Evolutionary conservation across 2,888 invertebrate species (phyloP).

Genomic region (Drosophila merina): DNA sequence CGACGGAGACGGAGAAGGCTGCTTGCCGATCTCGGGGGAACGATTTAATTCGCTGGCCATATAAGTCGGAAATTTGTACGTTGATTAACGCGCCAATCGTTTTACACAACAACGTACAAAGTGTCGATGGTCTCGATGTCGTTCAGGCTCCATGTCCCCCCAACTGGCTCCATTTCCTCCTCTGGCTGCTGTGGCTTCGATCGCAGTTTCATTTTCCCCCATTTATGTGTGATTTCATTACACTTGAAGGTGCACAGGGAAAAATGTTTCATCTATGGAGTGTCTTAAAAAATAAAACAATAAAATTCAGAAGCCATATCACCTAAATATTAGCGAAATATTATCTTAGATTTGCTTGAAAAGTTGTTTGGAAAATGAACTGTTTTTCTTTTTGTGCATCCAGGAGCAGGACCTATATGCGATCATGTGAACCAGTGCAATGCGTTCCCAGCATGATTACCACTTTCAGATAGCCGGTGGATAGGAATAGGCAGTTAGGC

Average conservation of each 20-base stretch:
- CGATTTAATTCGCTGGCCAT: slow-evolving; percentile 82
- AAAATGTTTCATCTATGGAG: not conserved
- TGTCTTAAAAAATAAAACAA: not conserved
- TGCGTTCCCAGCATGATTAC: slow-evolving; percentile 78
- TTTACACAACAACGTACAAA: slow-evolving; percentile 74
- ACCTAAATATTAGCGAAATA: not conserved
- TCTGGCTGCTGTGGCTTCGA: slow-evolving; percentile 6
- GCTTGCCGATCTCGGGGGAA: slow-evolving; percentile 79
- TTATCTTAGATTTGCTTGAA: not conserved
- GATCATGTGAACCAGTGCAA: slow-evolving; percentile 55
- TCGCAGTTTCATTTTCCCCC: slow-evolving; percentile 29
- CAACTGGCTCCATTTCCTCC: not conserved
- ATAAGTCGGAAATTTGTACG: slow-evolving; percentile 81
- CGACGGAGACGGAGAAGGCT: slow-evolving; percentile 1
- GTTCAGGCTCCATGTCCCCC: not conserved
- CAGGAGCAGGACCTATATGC: slow-evolving; percentile 55
- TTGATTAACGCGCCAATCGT: slow-evolving; percentile 81
- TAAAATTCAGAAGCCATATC: not conserved
- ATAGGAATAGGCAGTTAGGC: slow-evolving; percentile 19
- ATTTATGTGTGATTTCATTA: slow-evolving; percentile 75
- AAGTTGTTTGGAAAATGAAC: not conserved
- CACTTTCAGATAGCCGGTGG: slow-evolving; percentile 74
- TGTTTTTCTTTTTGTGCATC: slow-evolving; percentile 39
- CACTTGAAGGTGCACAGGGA: slow-evolving; percentile 60
- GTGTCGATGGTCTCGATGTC: slow-evolving; percentile 56